Evolutionary conservation across 2,113 vertebrate species (phyloP).

Genomic region (Harpagus bidentatus): DNA sequence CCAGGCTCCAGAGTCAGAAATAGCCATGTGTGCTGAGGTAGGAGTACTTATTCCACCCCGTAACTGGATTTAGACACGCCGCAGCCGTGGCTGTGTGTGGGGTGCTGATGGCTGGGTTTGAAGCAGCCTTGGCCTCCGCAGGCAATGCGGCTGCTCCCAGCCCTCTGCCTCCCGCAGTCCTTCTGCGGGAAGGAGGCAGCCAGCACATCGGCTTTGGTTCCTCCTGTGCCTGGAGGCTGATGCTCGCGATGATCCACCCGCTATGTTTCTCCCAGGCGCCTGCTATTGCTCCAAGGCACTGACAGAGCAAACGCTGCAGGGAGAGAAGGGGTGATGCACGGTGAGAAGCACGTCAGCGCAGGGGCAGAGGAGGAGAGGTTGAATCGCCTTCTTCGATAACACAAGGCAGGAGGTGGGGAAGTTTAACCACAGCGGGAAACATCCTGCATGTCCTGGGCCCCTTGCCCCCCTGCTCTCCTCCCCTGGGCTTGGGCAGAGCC

Average conservation of each 20-base stretch:
- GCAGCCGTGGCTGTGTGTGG: not conserved
- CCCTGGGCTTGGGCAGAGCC: not conserved
- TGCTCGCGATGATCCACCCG: not conserved
- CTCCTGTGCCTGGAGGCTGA: not conserved
- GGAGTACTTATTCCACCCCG: not conserved
- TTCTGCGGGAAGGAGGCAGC: not conserved
- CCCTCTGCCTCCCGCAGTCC: not conserved
- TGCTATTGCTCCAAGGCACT: not conserved
- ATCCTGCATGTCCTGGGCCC: not conserved
- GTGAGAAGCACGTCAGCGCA: not conserved
- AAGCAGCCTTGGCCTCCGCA: not conserved
- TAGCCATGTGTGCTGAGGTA: not conserved
- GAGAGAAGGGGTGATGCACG: not conserved
- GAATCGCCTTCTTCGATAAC: fast-evolving
- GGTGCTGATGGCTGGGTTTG: not conserved
- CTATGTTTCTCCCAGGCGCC: not conserved
- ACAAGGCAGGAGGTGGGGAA: not conserved
- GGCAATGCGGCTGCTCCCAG: not conserved
- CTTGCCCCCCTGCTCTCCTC: not conserved
- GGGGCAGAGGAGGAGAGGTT: not conserved
- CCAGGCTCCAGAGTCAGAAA: not conserved
- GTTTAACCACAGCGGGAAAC: not conserved
- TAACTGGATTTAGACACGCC: not conserved
- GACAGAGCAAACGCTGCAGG: not conserved
- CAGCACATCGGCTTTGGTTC: not conserved